Percentiles rank a stretch among this genome's conserved stretches.
Evolutionary conservation across 2,113 vertebrate species (phyloP).

Genomic region (Grallaria varia): DNA sequence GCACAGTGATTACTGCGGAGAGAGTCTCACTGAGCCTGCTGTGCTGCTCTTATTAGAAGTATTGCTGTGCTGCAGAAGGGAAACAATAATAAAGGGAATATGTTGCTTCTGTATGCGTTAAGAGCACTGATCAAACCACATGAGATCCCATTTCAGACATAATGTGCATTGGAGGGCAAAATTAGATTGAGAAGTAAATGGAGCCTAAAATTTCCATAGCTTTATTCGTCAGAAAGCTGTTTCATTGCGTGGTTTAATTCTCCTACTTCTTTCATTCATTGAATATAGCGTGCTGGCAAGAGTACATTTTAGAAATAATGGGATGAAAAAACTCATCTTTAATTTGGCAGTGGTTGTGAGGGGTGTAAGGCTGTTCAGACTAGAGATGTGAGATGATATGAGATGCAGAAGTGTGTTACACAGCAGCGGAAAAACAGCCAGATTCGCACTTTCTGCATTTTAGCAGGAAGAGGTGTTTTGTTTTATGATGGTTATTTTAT

Average conservation of each 20-base stretch:
- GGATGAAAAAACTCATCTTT: neutral
- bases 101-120: conserved; percentile 75
- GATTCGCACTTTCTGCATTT: neutral
- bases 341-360: conserved; percentile 43
- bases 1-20: conserved; percentile 18
- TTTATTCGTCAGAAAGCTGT: conserved; percentile 81
- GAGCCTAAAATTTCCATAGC: conserved; percentile 85
- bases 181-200: conserved; percentile 89
- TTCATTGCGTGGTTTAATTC: conserved; percentile 81
- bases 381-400: neutral
- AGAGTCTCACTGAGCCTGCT: conserved; percentile 57
- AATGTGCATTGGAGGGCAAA: conserved; percentile 87
- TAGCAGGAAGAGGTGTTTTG: neutral
- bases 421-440: neutral
- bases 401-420: neutral
- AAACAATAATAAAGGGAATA: conserved; percentile 69
- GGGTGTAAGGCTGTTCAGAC: neutral
- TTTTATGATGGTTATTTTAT: neutral
- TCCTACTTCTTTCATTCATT: conserved; percentile 64
- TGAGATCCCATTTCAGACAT: conserved; percentile 83
- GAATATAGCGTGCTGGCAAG: conserved; percentile 45
- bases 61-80: conserved; percentile 54
- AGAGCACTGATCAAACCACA: conserved; percentile 79
- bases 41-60: conserved; percentile 68
- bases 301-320: conserved; percentile 67